Evolutionary conservation across 2,888 invertebrate genomes (phyloP), one percentile per base, ranked within the genome.

Genomic region (Pandemis corylana): DNA sequence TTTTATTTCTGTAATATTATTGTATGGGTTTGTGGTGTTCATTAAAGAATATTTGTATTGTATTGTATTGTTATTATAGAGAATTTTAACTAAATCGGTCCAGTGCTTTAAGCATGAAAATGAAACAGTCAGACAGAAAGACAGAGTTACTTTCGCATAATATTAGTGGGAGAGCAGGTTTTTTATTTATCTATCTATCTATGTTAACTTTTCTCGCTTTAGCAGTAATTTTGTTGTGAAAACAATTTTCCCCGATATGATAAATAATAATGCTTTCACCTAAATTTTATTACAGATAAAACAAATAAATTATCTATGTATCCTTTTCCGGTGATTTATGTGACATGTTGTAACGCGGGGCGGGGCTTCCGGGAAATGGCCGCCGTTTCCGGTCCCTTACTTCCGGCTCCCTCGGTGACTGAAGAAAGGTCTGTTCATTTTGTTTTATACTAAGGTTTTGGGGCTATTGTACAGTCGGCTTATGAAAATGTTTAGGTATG

Each of bases 301-400:
- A 68, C 66, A 42, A 49, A 75, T 74, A 74, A 70, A 74, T 74
- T 66, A 66, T 66, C 69, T 67, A 75, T 70, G 61, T 70, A 66
- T 61, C 70, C 71, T 41, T 36, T 49, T 65, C 44, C 49, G 36
- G 20, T 69, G 75, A 75, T 75, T 75, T 71, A 75, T 67, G 75
- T 13, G 75, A 71, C 75, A 67, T 75, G 75, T 75, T 75, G 65
- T 72, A 72, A 59, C 71, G 46, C 62, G 59, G 68, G 66, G 75
- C 63, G 64, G 90, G 88, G 88, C 83, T 83, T 72, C 78, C 85
- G 85, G 91, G 90, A 89, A 84, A 85, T 82, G 80, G 83, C 84
- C 83, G 86, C 87, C 87, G 81, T 84, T 77, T 80, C 87, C 85
- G 89, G 90, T 89, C 65, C 65, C 74, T 41, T 64, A 28, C 69